Evolutionary conservation across 2,888 invertebrate species (phyloP).

Genomic region (Onthophagus sagittarius): DNA sequence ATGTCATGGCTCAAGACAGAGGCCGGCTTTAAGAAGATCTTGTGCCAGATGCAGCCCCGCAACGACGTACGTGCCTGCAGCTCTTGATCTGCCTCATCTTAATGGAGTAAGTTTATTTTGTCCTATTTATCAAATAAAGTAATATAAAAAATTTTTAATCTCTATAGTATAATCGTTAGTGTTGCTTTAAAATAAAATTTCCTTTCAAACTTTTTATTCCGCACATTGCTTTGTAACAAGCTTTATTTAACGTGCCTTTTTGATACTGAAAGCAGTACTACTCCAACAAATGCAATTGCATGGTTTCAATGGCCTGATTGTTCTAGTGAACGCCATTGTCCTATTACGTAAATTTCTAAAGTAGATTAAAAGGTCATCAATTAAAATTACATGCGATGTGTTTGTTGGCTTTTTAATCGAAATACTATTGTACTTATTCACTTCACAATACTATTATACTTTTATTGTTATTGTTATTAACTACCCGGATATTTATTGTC

Average conservation of each 20-base stretch:
- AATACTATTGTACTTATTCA: too few relatives aligned
- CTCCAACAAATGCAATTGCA: background rate
- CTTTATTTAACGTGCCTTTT: background rate
- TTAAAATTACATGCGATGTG: background rate
- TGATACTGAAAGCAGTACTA: background rate
- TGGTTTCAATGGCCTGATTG: background rate
- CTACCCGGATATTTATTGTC: too few relatives aligned
- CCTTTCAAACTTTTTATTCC: too few relatives aligned
- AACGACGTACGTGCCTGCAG: constrained; percentile 70
- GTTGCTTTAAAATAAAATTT: too few relatives aligned
- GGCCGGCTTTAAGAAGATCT: constrained; percentile 73
- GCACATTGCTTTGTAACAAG: background rate
- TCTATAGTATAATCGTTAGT: too few relatives aligned
- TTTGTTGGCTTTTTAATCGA: too few relatives aligned
- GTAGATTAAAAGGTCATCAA: background rate
- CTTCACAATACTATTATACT: too few relatives aligned
- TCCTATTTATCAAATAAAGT: too few relatives aligned
- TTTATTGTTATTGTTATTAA: too few relatives aligned
- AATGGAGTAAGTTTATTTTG: constrained; percentile 49
- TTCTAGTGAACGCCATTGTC: background rate
- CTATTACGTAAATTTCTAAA: background rate
- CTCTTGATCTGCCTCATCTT: constrained; percentile 53
- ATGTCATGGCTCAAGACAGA: constrained; percentile 77
- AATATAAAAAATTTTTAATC: too few relatives aligned
- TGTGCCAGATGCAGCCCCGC: constrained; percentile 73